Conservation (phyloP, 1,140 invertebrate species). For the Steinernema feltiae region DNA sequence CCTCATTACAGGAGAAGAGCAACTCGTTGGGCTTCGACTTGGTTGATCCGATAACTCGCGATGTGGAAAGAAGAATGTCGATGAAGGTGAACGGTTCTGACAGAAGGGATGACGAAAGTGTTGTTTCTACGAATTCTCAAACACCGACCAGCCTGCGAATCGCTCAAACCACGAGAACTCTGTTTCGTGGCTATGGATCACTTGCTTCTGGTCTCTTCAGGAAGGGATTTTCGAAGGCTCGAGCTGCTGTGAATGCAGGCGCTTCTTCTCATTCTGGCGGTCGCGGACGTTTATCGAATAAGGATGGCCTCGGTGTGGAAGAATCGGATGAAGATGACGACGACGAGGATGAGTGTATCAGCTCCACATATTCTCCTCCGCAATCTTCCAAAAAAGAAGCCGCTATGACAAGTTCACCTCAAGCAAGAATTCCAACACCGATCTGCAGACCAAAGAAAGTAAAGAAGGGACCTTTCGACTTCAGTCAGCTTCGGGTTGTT, state of each 20-base stretch:
- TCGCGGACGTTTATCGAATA: neutral
- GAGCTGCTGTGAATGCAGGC: neutral
- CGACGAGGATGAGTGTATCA: neutral
- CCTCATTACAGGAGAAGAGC: neutral
- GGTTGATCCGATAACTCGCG: constrained; percentile 49
- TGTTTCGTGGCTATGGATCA: neutral
- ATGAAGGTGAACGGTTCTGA: constrained; percentile 36
- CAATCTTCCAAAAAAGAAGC: neutral
- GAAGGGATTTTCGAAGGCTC: neutral
- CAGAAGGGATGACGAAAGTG: neutral
- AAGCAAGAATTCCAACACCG: neutral
- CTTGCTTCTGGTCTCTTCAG: neutral
- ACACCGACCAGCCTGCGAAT: neutral
- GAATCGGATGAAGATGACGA: neutral
- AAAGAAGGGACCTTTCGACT: constrained; percentile 89
- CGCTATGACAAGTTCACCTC: neutral
- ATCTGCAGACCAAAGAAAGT: constrained; percentile 50
- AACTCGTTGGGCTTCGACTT: constrained; percentile 21
- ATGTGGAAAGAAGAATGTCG: constrained; percentile 50
- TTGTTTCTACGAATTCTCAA: neutral
- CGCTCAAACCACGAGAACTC: neutral
- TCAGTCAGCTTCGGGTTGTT: constrained; percentile 71
- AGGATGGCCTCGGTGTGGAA: neutral
- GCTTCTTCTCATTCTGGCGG: neutral
- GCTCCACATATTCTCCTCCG: neutral